Percentiles rank a stretch among this genome's conserved stretches.
Evolutionary conservation across 2,113 vertebrate genomes (phyloP).

Genomic region (Notiomystis cincta): DNA sequence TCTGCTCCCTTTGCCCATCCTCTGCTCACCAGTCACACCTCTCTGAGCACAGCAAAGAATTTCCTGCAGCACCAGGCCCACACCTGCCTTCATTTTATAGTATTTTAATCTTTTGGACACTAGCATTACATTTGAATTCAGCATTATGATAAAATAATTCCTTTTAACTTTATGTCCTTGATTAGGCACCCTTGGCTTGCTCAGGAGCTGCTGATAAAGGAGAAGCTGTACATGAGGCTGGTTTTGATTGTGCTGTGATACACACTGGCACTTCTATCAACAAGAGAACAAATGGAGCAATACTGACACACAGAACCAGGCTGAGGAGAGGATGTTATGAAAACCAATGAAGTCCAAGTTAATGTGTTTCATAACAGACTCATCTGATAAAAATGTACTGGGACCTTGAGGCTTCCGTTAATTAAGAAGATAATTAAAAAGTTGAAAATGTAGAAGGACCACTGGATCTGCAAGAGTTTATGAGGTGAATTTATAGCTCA

Average conservation of each 20-base stretch:
- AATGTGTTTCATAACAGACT: not conserved
- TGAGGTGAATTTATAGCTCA: not conserved
- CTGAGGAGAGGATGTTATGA: not conserved
- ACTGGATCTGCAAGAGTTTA: not conserved
- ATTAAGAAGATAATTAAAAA: conserved; percentile 1
- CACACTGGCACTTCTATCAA: not conserved
- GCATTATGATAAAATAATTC: not conserved
- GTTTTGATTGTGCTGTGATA: not conserved
- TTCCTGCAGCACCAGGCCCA: not conserved
- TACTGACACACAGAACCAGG: not conserved
- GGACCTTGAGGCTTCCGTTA: not conserved
- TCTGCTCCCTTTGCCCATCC: rapidly evolving
- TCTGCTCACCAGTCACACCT: not conserved
- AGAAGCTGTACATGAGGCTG: not conserved
- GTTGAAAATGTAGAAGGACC: not conserved
- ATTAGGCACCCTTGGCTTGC: not conserved
- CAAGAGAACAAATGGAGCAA: not conserved
- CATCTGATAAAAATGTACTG: not conserved
- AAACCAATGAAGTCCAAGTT: not conserved
- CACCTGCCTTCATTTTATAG: not conserved
- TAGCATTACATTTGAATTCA: not conserved
- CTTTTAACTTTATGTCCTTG: not conserved
- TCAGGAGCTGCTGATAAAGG: not conserved
- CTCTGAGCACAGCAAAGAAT: not conserved
- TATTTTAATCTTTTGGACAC: not conserved